Conservation (phyloP, 2,797 vertebrate genomes). For the Acridotheres tristis region DNA sequence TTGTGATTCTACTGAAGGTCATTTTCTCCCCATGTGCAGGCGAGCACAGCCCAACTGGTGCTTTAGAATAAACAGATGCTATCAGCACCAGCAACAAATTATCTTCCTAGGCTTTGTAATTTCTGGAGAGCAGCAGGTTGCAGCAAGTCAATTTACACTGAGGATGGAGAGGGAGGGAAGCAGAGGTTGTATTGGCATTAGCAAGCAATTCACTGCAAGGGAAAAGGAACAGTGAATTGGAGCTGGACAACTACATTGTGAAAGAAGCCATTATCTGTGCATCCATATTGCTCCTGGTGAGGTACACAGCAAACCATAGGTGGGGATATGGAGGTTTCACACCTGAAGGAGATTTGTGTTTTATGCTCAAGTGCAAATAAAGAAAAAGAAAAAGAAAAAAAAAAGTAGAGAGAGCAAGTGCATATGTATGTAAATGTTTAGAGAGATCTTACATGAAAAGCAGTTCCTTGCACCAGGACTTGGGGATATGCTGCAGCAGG, state of each 20-base stretch:
- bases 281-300: not conserved
- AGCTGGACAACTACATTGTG: not conserved
- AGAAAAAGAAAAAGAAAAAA: not conserved
- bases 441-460: not conserved
- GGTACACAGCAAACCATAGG: not conserved
- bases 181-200: not conserved
- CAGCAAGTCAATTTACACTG: slow-evolving; percentile 66
- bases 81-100: slow-evolving; percentile 64
- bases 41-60: not conserved
- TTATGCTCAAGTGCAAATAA: not conserved
- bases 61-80: slow-evolving; percentile 72
- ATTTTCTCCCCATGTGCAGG: slow-evolving; percentile 40
- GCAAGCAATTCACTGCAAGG: not conserved
- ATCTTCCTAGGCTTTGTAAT: slow-evolving; percentile 63
- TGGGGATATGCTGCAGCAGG: slow-evolving; percentile 13
- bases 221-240: not conserved
- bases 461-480: not conserved
- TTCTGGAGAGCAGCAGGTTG: slow-evolving; percentile 65
- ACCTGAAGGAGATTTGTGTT: not conserved
- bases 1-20: slow-evolving; percentile 32
- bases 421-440: not conserved
- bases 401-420: not conserved
- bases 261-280: not conserved
- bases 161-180: not conserved
- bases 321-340: not conserved